Conservation (phyloP, 1,140 invertebrate species). For the Andrena cerasifolii region DNA sequence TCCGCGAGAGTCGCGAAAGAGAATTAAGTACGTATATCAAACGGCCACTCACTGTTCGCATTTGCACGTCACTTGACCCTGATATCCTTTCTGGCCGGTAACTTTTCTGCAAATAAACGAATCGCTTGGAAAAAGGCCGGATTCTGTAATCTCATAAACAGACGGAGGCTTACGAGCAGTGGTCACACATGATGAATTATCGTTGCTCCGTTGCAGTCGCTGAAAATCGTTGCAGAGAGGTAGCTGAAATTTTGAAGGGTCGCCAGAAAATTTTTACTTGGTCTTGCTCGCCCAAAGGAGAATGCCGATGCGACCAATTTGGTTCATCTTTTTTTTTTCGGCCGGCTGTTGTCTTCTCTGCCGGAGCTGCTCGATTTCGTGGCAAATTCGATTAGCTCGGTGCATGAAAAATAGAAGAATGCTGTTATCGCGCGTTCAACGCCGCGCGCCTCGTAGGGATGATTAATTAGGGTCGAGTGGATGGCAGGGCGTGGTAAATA, state of each 20-base stretch:
- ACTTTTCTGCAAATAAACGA: conserved; percentile 57
- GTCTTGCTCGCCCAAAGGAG: conserved; percentile 8
- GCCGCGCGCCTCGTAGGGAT: too few relatives aligned
- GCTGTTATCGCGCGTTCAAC: too few relatives aligned
- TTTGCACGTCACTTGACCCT: conserved; percentile 70
- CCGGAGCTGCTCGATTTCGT: not conserved
- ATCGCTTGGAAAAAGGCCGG: not conserved
- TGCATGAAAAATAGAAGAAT: not conserved
- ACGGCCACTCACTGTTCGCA: conserved; percentile 65
- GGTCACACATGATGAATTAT: conserved; percentile 64
- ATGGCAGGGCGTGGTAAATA: too few relatives aligned
- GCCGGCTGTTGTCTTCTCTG: conserved; percentile 14
- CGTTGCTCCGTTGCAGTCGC: too few relatives aligned
- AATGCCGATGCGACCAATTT: not conserved
- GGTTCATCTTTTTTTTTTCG: conserved; percentile 37
- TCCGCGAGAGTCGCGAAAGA: not conserved
- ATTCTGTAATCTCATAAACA: not conserved
- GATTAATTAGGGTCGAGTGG: too few relatives aligned
- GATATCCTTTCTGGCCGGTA: conserved; percentile 66
- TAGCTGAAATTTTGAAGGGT: conserved; percentile 35
- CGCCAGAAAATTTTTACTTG: not conserved
- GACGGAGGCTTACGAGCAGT: conserved; percentile 62
- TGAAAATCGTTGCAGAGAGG: not conserved
- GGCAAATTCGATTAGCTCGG: not conserved
- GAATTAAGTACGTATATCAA: not conserved